These are phyloP conservation scores for Pocota personata DNA, from an alignment of 2,888 invertebrate species.

Conservation along the genomic window DNA sequence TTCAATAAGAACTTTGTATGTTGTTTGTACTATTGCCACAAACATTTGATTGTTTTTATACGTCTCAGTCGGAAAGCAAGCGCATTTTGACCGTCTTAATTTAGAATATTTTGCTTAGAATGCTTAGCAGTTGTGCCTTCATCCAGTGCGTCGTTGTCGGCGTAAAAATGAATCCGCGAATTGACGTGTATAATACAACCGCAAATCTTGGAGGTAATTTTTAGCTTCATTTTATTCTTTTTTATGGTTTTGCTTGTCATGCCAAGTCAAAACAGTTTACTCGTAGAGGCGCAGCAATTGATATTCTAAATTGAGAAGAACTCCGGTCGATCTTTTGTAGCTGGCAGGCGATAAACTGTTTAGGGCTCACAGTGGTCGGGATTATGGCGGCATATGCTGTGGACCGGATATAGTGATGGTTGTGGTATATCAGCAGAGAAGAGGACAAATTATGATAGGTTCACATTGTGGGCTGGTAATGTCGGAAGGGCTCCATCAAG, in stretches of 20 bases:
- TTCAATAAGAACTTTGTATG: constrained; percentile 28
- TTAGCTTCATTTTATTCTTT: background rate
- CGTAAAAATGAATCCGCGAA: constrained; percentile 33
- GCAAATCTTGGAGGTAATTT: constrained; percentile 22
- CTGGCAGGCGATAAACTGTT: constrained; percentile 48
- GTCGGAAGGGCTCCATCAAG: constrained; percentile 13
- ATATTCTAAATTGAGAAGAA: constrained; percentile 47
- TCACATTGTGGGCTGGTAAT: constrained; percentile 6
- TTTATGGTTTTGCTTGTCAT: background rate
- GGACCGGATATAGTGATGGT: constrained; percentile 23
- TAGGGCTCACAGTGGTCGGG: constrained; percentile 33
- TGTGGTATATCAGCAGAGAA: constrained; percentile 19
- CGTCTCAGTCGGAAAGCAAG: constrained; percentile 3
- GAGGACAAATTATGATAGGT: constrained; percentile 26
- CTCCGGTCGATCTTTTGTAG: constrained; percentile 20
- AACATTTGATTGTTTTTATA: constrained; percentile 61
- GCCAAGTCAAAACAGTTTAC: constrained; percentile 21
- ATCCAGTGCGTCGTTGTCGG: constrained; percentile 12
- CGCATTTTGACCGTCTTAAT: constrained; percentile 27
- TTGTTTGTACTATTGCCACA: constrained; percentile 41
- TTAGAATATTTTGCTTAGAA: constrained; percentile 40
- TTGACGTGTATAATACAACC: constrained; percentile 33
- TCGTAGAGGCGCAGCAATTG: background rate
- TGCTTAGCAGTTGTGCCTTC: background rate
- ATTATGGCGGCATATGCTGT: constrained; percentile 15